A percentile compares a stretch with the other conserved stretches of the same genome.
Evolutionary conservation across 2,888 invertebrate species (phyloP).

Genomic region (Erebia ligea): DNA sequence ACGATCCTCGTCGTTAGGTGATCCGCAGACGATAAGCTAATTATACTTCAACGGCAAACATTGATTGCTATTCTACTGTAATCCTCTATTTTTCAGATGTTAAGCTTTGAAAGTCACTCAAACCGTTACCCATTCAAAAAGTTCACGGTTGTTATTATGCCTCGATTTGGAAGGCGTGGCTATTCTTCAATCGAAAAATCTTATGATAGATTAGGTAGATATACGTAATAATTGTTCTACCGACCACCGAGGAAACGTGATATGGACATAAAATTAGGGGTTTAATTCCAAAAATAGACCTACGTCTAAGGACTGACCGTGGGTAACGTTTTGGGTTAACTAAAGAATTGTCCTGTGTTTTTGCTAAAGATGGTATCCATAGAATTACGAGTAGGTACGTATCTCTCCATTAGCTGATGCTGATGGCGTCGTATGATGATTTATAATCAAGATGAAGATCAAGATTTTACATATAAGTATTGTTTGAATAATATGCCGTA

Average conservation of each 20-base stretch:
- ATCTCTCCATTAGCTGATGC: too few relatives aligned
- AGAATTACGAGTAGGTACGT: too few relatives aligned
- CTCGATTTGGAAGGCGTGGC: slow-evolving; percentile 61
- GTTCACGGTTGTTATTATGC: slow-evolving; percentile 60
- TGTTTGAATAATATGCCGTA: too few relatives aligned
- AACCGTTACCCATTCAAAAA: slow-evolving; percentile 50
- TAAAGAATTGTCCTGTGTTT: neutral
- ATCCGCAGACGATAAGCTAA: slow-evolving; percentile 77
- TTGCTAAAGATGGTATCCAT: neutral
- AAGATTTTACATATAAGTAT: too few relatives aligned
- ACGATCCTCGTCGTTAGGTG: slow-evolving; percentile 62
- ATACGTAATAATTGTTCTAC: slow-evolving; percentile 48
- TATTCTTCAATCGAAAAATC: slow-evolving; percentile 55
- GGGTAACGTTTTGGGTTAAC: neutral
- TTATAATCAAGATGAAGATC: too few relatives aligned
- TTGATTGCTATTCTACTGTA: slow-evolving; percentile 66
- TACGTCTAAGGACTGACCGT: slow-evolving; percentile 23
- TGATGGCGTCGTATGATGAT: too few relatives aligned
- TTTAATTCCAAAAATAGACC: slow-evolving; percentile 30
- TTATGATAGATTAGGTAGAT: slow-evolving; percentile 42
- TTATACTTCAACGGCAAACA: slow-evolving; percentile 66
- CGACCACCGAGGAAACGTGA: slow-evolving; percentile 63
- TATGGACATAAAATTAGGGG: slow-evolving; percentile 59
- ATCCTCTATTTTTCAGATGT: slow-evolving; percentile 69
- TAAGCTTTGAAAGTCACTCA: slow-evolving; percentile 58